Evolutionary conservation across 2,888 invertebrate genomes (phyloP).

Genomic region (Mythimna pallens): DNA sequence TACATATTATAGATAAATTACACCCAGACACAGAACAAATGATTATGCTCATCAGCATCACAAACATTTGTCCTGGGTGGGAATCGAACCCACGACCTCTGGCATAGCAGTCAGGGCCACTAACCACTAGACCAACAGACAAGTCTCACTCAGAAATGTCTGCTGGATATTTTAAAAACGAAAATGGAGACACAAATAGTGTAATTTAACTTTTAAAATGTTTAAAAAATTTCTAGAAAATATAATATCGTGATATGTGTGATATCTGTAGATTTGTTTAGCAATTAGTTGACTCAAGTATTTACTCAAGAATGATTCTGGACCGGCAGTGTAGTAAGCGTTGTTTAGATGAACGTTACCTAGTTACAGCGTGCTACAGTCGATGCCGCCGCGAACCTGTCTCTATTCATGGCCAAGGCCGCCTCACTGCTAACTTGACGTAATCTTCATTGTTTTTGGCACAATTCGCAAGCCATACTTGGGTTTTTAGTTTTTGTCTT

Average conservation of each 20-base stretch:
- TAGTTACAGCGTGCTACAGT: conserved; percentile 25
- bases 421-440: conserved; percentile 55
- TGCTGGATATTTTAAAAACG: conserved; percentile 7
- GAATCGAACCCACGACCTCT: no score
- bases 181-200: conserved; percentile 11
- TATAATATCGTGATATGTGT: neutral
- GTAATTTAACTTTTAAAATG: conserved; percentile 28
- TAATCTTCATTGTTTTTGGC: conserved; percentile 61
- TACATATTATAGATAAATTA: no score
- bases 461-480: conserved; percentile 57
- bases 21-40: no score
- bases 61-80: no score
- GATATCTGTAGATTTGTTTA: neutral
- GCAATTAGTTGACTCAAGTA: conserved; percentile 13
- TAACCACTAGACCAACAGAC: no score
- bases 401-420: conserved; percentile 67
- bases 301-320: conserved; percentile 29
- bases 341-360: conserved; percentile 25
- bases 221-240: neutral
- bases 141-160: no score
- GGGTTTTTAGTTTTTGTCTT: conserved; percentile 47
- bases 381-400: conserved; percentile 38
- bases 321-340: conserved; percentile 25
- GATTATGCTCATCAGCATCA: no score
- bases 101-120: no score